Conservation (phyloP, 2,113 vertebrate species). For the Nibea coibor region DNA sequence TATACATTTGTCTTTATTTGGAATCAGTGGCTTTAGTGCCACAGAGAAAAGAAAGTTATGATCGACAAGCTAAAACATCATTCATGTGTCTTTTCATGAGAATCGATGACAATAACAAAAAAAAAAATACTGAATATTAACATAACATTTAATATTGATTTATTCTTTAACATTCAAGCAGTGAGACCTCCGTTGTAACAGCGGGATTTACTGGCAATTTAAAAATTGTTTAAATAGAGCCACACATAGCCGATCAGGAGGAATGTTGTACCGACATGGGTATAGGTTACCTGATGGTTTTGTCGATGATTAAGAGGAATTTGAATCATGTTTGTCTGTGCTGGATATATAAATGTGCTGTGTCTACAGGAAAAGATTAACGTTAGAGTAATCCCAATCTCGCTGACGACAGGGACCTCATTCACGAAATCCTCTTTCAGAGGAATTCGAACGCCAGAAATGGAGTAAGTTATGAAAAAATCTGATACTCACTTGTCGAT, state of each 20-base stretch:
- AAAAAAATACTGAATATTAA: background rate
- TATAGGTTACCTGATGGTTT: background rate
- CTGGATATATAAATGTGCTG: constrained; percentile 1
- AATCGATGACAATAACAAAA: background rate
- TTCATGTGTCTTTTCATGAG: background rate
- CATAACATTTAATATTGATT: background rate
- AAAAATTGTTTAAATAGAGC: background rate
- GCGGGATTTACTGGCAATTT: background rate
- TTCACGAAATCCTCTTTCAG: constrained; percentile 13
- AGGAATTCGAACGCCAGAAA: background rate
- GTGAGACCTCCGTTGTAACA: background rate
- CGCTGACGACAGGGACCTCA: background rate
- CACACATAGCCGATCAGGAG: background rate
- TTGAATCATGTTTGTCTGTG: background rate
- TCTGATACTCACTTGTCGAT: constrained; percentile 86
- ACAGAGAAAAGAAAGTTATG: too few species aligned
- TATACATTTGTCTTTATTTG: background rate
- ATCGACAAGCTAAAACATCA: too few species aligned
- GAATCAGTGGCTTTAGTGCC: background rate
- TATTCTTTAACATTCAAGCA: background rate
- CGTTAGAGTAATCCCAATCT: background rate
- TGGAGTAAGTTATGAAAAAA: too few species aligned
- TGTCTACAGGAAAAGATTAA: background rate
- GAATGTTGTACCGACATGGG: background rate
- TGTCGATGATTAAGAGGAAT: background rate